Conservation (phyloP, 2,113 vertebrate species). For the Trogon melanurus region DNA sequence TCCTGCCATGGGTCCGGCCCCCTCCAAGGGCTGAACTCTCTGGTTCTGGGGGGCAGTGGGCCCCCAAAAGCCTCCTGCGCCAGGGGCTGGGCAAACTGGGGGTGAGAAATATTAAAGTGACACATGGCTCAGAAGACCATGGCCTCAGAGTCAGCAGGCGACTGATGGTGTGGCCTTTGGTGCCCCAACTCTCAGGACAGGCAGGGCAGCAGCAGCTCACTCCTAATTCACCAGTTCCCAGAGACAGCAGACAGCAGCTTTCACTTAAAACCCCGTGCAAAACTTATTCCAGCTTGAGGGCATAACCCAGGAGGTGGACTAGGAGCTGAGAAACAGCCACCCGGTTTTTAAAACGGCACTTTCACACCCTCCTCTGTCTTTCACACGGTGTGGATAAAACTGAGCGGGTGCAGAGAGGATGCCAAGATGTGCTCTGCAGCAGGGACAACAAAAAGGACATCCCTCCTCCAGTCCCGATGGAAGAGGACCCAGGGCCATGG, state of each 20-base stretch:
- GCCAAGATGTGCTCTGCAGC: not conserved
- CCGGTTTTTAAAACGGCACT: not conserved
- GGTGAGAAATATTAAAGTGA: not conserved
- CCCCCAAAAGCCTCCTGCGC: not conserved
- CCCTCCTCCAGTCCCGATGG: not conserved
- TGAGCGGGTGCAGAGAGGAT: not conserved
- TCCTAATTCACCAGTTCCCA: not conserved
- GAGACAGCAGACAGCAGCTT: not conserved
- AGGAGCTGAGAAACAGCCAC: not conserved
- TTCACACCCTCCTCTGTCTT: not conserved
- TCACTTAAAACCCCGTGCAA: not conserved
- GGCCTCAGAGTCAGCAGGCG: fast-evolving
- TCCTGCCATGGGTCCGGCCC: not conserved
- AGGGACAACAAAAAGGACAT: not conserved
- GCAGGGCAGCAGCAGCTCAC: not conserved
- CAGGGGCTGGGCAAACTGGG: not conserved
- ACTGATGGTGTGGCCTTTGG: not conserved
- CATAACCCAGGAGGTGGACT: not conserved
- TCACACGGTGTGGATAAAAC: not conserved
- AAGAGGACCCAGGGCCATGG: not conserved
- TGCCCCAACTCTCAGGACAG: not conserved
- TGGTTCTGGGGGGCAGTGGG: not conserved
- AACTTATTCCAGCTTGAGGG: not conserved
- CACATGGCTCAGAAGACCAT: not conserved
- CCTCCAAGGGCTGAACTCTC: not conserved